These are phyloP conservation scores for Scophthalmus maximus DNA, from an alignment of 2,113 vertebrate genomes.

Conservation along the genomic window DNA sequence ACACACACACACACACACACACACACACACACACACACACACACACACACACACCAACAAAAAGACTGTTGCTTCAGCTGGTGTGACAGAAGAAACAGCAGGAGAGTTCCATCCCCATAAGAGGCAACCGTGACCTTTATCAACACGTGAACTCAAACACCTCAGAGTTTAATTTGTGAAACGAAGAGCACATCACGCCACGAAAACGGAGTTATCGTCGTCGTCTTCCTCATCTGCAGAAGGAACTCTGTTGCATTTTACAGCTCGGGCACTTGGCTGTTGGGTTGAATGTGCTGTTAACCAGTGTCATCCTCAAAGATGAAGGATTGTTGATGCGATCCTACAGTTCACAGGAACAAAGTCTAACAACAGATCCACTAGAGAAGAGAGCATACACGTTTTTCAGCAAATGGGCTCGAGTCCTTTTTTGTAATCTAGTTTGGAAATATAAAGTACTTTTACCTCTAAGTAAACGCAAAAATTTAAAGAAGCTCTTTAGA, in stretches of 20 bases:
- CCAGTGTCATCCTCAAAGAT: not conserved
- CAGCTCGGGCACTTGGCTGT: not conserved
- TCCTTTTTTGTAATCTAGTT: too few species aligned
- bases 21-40: conserved; percentile 17
- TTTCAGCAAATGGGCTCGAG: too few species aligned
- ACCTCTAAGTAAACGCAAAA: too few species aligned
- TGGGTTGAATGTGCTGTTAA: not conserved
- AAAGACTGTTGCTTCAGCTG: conserved; percentile 75
- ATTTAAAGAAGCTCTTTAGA: too few species aligned
- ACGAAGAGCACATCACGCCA: conserved; percentile 19
- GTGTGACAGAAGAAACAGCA: conserved; percentile 37
- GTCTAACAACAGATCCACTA: not conserved
- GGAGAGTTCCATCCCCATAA: conserved; percentile 21
- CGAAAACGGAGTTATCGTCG: not conserved
- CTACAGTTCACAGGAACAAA: not conserved
- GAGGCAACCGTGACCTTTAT: conserved; percentile 34
- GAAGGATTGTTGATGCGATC: not conserved
- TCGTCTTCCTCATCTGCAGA: not conserved
- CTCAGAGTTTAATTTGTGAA: conserved; percentile 17
- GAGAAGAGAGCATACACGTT: not conserved
- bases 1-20: conserved; percentile 15
- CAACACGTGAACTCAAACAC: conserved; percentile 37
- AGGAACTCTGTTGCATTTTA: not conserved
- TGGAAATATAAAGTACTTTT: too few species aligned
- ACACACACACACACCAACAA: not conserved